A percentile compares a stretch with the other conserved stretches of the same genome.
phyloP scores from a whole-genome alignment of 2,113 vertebrate genomes.

The Anguilla rostrata region DNA sequence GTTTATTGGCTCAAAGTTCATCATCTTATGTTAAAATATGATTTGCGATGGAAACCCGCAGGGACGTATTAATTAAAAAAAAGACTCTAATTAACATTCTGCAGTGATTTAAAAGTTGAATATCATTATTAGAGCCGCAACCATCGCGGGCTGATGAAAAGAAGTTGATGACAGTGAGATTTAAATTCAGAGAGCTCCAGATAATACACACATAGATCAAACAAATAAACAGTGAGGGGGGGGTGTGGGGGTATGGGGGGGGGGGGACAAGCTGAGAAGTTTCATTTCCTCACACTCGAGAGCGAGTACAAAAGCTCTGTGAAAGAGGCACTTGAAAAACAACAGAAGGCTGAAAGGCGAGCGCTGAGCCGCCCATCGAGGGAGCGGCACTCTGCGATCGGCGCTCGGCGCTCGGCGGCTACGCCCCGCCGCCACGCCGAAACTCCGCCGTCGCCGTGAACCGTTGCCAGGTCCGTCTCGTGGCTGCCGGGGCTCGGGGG shows the following conservation, averaged over 20 bases:
- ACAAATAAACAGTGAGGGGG: constrained; percentile 76
- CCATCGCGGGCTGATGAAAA: constrained; percentile 73
- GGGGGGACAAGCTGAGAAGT: constrained; percentile 72
- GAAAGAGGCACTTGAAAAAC: constrained; percentile 34
- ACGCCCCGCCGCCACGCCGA: neutral
- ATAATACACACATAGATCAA: constrained; percentile 81
- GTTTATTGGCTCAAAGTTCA: constrained; percentile 73
- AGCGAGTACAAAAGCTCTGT: constrained; percentile 47
- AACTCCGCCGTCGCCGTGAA: constrained; percentile 20
- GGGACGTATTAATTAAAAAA: constrained; percentile 78
- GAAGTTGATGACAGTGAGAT: constrained; percentile 77
- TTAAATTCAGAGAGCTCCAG: constrained; percentile 77
- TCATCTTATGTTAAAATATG: constrained; percentile 63
- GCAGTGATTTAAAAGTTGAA: constrained; percentile 77
- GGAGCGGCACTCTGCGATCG: constrained; percentile 35
- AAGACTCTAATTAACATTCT: constrained; percentile 79
- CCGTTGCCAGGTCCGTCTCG: constrained; percentile 36
- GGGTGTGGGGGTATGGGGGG: constrained; percentile 46
- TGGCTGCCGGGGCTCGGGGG: neutral
- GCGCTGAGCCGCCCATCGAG: constrained; percentile 44
- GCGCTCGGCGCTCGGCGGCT: constrained; percentile 18
- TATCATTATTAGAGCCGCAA: constrained; percentile 78
- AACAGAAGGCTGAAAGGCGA: constrained; percentile 39
- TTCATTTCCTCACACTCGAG: constrained; percentile 68
- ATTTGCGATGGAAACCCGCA: constrained; percentile 75